phyloP scores from a whole-genome alignment of 2,113 vertebrate species.

The Microtus montanus region DNA sequence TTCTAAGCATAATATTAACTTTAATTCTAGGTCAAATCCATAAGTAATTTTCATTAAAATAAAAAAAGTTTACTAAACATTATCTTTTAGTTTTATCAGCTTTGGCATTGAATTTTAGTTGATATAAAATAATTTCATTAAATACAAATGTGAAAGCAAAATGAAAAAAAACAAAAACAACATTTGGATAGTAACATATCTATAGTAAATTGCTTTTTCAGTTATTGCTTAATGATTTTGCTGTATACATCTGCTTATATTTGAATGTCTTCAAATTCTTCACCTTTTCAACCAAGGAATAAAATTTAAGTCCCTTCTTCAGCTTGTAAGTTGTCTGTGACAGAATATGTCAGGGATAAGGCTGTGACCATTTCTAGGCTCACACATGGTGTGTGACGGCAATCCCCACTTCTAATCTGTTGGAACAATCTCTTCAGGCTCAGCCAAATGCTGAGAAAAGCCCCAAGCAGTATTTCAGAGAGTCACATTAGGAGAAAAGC shows the following conservation, averaged over 20 bases:
- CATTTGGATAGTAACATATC: background rate
- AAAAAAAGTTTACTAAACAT: background rate
- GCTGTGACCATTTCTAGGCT: background rate
- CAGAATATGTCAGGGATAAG: background rate
- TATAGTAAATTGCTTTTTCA: background rate
- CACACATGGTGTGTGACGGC: background rate
- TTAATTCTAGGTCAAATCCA: background rate
- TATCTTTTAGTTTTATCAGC: background rate
- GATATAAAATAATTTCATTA: conserved; percentile 12
- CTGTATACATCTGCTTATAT: background rate
- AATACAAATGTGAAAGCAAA: background rate
- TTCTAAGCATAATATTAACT: background rate
- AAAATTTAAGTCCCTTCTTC: background rate
- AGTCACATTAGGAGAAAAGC: background rate
- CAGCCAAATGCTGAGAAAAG: background rate
- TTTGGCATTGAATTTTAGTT: background rate
- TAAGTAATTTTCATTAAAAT: background rate
- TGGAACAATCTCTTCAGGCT: background rate
- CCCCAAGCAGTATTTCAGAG: background rate
- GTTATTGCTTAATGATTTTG: background rate
- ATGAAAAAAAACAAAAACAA: background rate
- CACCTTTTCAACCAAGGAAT: background rate
- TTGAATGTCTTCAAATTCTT: background rate
- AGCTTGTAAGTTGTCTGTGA: background rate
- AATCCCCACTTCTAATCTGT: background rate